phyloP scores from a whole-genome alignment of 2,113 vertebrate species.

The Oryzias melastigma region DNA sequence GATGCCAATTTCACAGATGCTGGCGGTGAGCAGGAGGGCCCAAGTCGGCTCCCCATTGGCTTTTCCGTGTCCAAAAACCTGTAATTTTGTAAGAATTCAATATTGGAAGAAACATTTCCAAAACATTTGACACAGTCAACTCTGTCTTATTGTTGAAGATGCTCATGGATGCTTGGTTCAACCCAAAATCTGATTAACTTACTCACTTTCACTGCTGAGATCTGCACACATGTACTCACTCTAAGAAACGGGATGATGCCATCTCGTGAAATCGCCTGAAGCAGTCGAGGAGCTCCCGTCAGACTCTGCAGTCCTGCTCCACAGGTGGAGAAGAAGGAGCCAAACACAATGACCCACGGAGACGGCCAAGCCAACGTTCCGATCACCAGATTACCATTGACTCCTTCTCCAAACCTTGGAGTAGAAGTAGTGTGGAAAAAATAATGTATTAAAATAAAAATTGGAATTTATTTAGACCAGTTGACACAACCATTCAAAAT shows the following conservation, averaged over 20 bases:
- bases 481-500: too few relatives aligned
- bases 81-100: conserved; percentile 9
- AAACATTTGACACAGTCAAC: neutral
- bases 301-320: conserved; percentile 96
- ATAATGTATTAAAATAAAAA: too few relatives aligned
- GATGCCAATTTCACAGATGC: conserved; percentile 98
- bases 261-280: conserved; percentile 94
- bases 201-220: too few relatives aligned
- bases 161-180: too few relatives aligned
- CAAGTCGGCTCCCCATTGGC: conserved; percentile 97
- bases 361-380: conserved; percentile 95
- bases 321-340: conserved; percentile 97
- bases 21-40: conserved; percentile 92
- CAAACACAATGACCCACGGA: conserved; percentile 96
- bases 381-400: conserved; percentile 93
- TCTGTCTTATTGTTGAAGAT: too few relatives aligned
- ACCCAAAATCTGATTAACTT: too few relatives aligned
- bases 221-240: conserved; percentile 68
- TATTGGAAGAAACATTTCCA: neutral
- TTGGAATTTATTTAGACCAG: too few relatives aligned
- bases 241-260: conserved; percentile 94
- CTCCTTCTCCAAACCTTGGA: conserved; percentile 92
- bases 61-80: conserved; percentile 98
- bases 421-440: neutral
- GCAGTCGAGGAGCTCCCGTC: conserved; percentile 92